Base-by-base conservation (phyloP, 2,113 vertebrate genomes). In the Pteropus alecto region DNA sequence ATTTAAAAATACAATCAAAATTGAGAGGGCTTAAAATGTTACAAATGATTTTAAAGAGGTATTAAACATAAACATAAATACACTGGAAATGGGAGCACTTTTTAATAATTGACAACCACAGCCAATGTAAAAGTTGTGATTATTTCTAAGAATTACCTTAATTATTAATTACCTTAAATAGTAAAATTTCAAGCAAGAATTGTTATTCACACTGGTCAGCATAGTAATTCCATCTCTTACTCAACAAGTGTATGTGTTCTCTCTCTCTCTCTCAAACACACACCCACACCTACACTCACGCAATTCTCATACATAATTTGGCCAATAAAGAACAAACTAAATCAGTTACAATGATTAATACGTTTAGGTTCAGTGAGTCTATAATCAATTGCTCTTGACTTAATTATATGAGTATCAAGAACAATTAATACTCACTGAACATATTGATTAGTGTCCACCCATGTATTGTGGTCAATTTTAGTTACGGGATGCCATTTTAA, bases 1-100 rank as follows among this genome's bases (percentile, higher is more conserved):
- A 92, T 71, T 77, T 77, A 96, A 58, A 86, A 95, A 61, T 13
- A 74, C 5, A 84, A 51, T 48, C 18, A 58, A 93, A 89, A 78
- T 65, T 51, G 89, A 73, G 8, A 35, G 14, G 3, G 4, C 12
- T 87, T 48, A 70, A 60, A n/a, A 61, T 7, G 5, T 48, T n/a
- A 74, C 26, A 84, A 90, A 22, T 9, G 26, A 83, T 79, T 84
- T 61, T 48, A 86, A 92, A 77, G 18, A 78, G 81, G 13, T 88
- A 86, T 28, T 38, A 91, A 85, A 87, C 63, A 70, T 86, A 71
- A 73, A 60, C 48, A 15, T 65, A 6, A 92, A 51, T 70, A 10
- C 28, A 28, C 18, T 58, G 7, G 61, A 87, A 92, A 56, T 33
- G 6, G 33, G 18, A 94, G 3, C 0, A 33, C 1, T 87, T 35